Conservation (phyloP, 2,113 vertebrate species). For the Bagarius yarrelli region DNA sequence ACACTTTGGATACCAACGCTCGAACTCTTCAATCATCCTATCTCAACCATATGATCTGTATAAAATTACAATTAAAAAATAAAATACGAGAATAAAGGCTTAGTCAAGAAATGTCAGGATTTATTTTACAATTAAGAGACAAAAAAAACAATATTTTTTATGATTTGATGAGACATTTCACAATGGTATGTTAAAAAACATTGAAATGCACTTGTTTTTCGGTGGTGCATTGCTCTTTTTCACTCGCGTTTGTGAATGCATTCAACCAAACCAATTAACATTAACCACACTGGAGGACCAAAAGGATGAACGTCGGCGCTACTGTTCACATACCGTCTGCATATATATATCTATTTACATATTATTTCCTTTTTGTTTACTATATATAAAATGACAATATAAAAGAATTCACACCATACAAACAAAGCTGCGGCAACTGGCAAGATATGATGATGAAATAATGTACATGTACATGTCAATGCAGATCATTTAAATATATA, state of each 20-base stretch:
- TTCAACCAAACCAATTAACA: slow-evolving; percentile 84
- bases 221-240: slow-evolving; percentile 81
- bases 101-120: slow-evolving; percentile 61
- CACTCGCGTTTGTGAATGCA: slow-evolving; percentile 87
- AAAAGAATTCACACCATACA: slow-evolving; percentile 99
- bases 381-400: slow-evolving; percentile 99
- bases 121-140: slow-evolving; percentile 78
- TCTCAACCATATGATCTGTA: neutral
- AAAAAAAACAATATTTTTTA: slow-evolving; percentile 75
- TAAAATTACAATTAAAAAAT: neutral
- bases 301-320: slow-evolving; percentile 81
- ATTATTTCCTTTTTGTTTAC: slow-evolving; percentile 63
- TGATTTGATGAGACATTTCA: slow-evolving; percentile 54
- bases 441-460: slow-evolving; percentile 88
- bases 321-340: slow-evolving; percentile 88
- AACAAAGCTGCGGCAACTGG: slow-evolving; percentile 93
- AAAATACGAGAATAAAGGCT: slow-evolving; percentile 13
- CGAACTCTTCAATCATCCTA: neutral
- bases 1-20: no score
- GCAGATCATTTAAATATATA: slow-evolving; percentile 87
- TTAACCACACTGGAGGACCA: slow-evolving; percentile 92
- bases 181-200: slow-evolving; percentile 84
- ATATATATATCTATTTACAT: slow-evolving; percentile 68
- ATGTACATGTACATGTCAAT: slow-evolving; percentile 89
- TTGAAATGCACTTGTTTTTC: slow-evolving; percentile 86